A percentile compares a stretch with the other conserved stretches of the same genome.
Conservation (phyloP, 2,888 invertebrate species). For the Leptopilina syphax region DNA sequence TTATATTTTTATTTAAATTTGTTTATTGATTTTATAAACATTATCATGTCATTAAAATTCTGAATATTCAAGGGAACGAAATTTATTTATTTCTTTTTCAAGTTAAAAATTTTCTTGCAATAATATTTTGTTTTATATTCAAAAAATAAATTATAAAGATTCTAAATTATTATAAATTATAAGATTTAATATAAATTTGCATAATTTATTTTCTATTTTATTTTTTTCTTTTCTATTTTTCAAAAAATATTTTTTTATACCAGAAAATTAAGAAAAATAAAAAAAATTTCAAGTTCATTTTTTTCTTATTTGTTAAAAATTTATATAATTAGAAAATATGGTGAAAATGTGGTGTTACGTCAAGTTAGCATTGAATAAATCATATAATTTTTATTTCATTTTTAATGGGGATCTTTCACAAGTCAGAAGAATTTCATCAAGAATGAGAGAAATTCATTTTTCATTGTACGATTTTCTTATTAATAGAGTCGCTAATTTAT, state of each 20-base stretch:
- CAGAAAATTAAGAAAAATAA: no score
- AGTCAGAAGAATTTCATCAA: background rate
- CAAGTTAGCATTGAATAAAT: background rate
- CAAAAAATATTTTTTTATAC: no score
- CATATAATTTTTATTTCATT: background rate
- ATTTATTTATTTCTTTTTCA: no score
- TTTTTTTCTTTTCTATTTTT: no score
- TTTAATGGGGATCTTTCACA: background rate
- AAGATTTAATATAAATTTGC: background rate
- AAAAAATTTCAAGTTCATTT: background rate
- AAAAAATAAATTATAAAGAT: background rate
- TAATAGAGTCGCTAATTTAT: conserved; percentile 3
- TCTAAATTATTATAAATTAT: background rate
- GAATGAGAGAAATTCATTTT: background rate
- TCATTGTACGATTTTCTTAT: background rate
- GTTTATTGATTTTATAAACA: no score
- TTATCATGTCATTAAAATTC: no score
- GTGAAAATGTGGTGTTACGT: no score
- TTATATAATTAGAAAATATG: no score
- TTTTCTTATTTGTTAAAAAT: background rate
- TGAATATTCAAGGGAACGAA: no score
- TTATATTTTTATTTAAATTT: no score
- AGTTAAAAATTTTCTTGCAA: no score
- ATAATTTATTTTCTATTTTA: background rate
- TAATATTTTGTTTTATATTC: no score